A percentile compares a stretch with the other conserved stretches of the same genome.
Conservation (phyloP, 2,888 invertebrate genomes). For the Eristalinus aeneus region DNA sequence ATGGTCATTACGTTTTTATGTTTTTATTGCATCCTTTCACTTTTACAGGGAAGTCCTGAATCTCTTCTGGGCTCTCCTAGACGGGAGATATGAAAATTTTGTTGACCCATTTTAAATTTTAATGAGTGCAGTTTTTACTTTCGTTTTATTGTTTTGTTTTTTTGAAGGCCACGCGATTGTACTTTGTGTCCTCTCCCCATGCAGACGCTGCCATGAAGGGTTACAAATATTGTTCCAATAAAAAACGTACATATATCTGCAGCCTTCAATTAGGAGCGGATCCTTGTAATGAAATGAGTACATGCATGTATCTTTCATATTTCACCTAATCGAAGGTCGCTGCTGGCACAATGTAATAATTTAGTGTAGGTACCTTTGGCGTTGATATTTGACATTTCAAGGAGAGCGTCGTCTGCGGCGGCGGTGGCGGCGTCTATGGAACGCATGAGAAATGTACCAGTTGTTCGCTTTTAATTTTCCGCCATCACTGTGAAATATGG, state of each 20-base stretch:
- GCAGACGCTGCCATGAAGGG: slow-evolving; percentile 27
- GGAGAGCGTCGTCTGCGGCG: slow-evolving; percentile 13
- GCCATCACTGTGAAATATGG: slow-evolving; percentile 55
- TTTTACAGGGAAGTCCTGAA: slow-evolving; percentile 27
- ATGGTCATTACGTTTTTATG: slow-evolving; percentile 67
- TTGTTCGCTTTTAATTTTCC: slow-evolving; percentile 52
- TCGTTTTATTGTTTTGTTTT: not conserved
- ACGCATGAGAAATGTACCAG: slow-evolving; percentile 24
- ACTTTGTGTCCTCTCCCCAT: not conserved
- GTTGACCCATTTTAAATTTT: slow-evolving; percentile 46
- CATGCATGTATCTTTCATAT: slow-evolving; percentile 17
- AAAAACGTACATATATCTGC: slow-evolving; percentile 25
- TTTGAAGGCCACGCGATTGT: slow-evolving; percentile 35
- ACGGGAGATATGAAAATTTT: slow-evolving; percentile 14
- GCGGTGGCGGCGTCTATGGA: not conserved
- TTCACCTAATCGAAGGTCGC: slow-evolving; percentile 39
- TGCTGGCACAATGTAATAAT: slow-evolving; percentile 35
- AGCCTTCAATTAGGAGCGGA: slow-evolving; percentile 40
- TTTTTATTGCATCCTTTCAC: slow-evolving; percentile 57
- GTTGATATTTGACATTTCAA: slow-evolving; percentile 54
- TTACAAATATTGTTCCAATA: slow-evolving; percentile 47
- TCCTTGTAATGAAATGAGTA: not conserved
- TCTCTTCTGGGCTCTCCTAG: not conserved
- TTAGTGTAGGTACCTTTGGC: not conserved
- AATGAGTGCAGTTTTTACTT: slow-evolving; percentile 52